phyloP scores from a whole-genome alignment of 2,797 vertebrate genomes.

The Bryconaethiops microstoma region DNA sequence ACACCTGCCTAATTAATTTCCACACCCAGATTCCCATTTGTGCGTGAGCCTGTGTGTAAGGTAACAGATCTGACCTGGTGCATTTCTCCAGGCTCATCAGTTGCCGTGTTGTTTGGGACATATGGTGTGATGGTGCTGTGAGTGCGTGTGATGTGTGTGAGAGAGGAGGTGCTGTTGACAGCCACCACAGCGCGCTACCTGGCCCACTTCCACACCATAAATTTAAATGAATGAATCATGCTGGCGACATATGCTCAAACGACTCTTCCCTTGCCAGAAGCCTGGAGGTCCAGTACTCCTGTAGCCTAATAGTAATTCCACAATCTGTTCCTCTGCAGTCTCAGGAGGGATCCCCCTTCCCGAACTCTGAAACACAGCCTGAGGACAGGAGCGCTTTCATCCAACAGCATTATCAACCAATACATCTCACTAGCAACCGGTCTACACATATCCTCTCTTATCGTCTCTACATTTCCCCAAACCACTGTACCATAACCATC shows the following conservation, averaged over 20 bases:
- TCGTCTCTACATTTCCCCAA: not conserved
- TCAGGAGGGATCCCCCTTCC: conserved; percentile 60
- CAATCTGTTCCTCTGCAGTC: conserved; percentile 63
- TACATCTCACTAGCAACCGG: conserved; percentile 23
- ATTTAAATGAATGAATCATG: conserved; percentile 70
- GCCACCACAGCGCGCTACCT: conserved; percentile 55
- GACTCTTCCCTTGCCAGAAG: conserved; percentile 64
- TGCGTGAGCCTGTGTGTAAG: conserved; percentile 47
- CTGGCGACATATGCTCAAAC: conserved; percentile 62
- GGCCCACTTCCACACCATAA: conserved; percentile 62
- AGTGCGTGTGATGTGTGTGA: conserved; percentile 57
- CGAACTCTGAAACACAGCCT: conserved; percentile 53
- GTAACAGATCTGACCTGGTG: conserved; percentile 43
- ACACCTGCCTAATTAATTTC: conserved; percentile 62
- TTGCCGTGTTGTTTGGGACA: conserved; percentile 46
- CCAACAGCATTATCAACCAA: conserved; percentile 39
- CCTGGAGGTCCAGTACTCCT: conserved; percentile 62
- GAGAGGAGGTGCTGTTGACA: conserved; percentile 61
- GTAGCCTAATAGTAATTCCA: conserved; percentile 63
- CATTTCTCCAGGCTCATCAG: conserved; percentile 52
- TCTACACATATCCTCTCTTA: conserved; percentile 3
- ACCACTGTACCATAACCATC: not conserved
- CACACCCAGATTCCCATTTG: conserved; percentile 54
- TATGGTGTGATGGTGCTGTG: conserved; percentile 52
- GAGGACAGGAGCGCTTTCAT: conserved; percentile 40